Evolutionary conservation across 2,888 invertebrate species (phyloP).

Genomic region (Epirrhoe alternata): DNA sequence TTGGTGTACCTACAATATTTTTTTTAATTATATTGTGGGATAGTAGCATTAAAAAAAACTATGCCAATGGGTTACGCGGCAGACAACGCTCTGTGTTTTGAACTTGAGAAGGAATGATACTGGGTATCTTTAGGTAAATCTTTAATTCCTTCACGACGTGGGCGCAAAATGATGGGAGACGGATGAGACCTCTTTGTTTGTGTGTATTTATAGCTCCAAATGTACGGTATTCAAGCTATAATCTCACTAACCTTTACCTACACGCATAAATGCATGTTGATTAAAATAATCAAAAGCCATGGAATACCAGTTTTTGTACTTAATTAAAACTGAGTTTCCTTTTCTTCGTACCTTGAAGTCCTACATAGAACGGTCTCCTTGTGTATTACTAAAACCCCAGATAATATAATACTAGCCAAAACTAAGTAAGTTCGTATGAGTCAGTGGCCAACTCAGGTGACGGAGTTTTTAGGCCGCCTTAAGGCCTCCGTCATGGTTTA

Average conservation of each 20-base stretch:
- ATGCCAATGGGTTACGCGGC: no score
- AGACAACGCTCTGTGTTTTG: neutral
- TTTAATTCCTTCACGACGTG: slow-evolving; percentile 7
- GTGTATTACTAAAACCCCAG: no score
- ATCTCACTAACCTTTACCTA: neutral
- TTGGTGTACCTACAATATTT: no score
- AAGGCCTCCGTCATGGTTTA: no score
- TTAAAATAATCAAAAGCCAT: slow-evolving; percentile 10
- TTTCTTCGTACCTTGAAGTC: neutral
- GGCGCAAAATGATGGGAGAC: slow-evolving; percentile 13
- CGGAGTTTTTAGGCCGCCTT: no score
- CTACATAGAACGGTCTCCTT: neutral
- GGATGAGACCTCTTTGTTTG: neutral
- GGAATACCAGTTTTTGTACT: slow-evolving; percentile 18
- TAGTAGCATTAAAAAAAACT: no score
- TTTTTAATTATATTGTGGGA: no score
- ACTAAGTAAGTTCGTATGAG: no score
- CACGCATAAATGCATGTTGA: slow-evolving; percentile 3
- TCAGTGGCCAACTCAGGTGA: no score
- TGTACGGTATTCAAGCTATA: neutral
- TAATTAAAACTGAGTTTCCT: slow-evolving; percentile 8
- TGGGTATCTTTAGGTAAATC: neutral
- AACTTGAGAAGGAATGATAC: neutral
- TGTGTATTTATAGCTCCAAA: slow-evolving; percentile 1
- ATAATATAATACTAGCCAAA: no score